Evolutionary conservation across 2,113 vertebrate genomes (phyloP).

Genomic region (Centrocercus urophasianus): DNA sequence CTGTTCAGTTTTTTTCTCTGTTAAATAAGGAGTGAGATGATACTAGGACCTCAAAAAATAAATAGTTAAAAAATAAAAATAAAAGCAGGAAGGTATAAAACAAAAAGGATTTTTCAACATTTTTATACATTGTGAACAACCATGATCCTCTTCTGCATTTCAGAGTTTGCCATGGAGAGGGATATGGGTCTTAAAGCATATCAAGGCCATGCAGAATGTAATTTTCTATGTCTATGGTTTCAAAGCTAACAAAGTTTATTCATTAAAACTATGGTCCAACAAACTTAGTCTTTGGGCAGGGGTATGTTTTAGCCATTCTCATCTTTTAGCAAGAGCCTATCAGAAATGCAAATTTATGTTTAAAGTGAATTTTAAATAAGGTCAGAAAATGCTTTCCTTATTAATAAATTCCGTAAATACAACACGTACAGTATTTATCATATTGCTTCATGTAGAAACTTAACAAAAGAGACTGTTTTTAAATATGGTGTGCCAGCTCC

Average conservation of each 20-base stretch:
- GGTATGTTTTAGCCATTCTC: background rate
- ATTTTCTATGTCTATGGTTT: background rate
- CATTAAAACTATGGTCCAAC: background rate
- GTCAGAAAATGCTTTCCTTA: background rate
- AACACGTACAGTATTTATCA: background rate
- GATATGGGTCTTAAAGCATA: background rate
- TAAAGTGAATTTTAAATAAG: background rate
- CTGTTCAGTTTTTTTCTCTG: background rate
- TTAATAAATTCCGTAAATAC: background rate
- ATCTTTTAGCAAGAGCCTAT: background rate
- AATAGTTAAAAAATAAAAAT: accelerated
- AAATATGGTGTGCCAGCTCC: background rate
- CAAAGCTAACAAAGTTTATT: background rate
- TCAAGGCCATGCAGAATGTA: background rate
- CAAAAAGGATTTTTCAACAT: accelerated
- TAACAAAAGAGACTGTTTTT: background rate
- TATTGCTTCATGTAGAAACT: background rate
- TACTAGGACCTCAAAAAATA: background rate
- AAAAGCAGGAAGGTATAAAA: background rate
- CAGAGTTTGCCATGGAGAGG: background rate
- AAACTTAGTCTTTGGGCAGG: background rate
- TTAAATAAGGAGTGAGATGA: background rate
- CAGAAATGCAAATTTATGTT: background rate
- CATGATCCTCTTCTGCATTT: background rate
- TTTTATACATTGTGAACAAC: background rate